A percentile compares a stretch with the other conserved stretches of the same genome.
Evolutionary conservation across 2,888 invertebrate genomes (phyloP).

Genomic region (Teleogryllus oceanicus): DNA sequence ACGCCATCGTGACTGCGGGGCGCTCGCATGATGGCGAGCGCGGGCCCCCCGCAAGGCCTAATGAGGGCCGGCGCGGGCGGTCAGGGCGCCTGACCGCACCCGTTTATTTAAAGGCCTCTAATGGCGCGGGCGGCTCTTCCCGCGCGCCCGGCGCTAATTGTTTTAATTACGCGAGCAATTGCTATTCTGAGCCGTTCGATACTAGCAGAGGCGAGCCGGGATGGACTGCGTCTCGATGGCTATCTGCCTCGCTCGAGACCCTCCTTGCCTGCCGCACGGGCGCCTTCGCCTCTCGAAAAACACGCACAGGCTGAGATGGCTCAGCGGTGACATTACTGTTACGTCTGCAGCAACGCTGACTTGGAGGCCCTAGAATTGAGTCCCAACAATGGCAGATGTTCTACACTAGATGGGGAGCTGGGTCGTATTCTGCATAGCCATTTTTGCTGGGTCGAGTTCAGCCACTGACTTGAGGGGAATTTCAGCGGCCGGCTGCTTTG

Average conservation of each 20-base stretch:
- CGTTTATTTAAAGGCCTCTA: slow-evolving; percentile 9
- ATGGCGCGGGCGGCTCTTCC: background rate
- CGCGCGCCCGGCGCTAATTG: background rate
- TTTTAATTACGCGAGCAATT: slow-evolving; percentile 3
- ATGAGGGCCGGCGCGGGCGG: background rate
- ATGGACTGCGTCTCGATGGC: background rate
- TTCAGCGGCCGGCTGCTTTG: too few relatives aligned
- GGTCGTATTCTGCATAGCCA: too few relatives aligned
- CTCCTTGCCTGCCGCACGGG: background rate
- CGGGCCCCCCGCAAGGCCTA: too few relatives aligned
- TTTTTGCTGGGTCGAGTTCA: too few relatives aligned
- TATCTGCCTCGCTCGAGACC: background rate
- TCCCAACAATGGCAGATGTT: too few relatives aligned
- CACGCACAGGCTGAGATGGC: background rate
- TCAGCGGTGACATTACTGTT: background rate
- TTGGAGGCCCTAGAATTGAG: too few relatives aligned
- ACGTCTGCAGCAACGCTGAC: too few relatives aligned
- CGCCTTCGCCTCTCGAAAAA: background rate
- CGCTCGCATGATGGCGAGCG: too few relatives aligned
- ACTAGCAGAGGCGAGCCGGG: background rate
- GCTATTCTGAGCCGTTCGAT: background rate
- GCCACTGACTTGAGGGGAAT: too few relatives aligned
- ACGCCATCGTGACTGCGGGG: too few relatives aligned
- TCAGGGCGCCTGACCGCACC: background rate
- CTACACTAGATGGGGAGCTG: too few relatives aligned